Base-by-base conservation (phyloP, 1,140 invertebrate genomes). In the Drosophila pachea region DNA sequence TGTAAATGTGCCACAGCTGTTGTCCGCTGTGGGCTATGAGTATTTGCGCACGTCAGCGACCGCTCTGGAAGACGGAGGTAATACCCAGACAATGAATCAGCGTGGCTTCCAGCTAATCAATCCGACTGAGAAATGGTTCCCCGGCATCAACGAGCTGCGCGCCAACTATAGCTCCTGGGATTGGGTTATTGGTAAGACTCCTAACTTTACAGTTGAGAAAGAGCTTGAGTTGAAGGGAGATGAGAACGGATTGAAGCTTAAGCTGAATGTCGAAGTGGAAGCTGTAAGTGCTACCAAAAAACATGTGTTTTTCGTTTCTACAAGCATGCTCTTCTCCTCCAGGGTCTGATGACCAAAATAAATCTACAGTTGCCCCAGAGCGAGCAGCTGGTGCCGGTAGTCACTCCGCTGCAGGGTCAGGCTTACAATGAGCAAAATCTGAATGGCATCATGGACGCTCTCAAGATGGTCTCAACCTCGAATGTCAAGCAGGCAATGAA, bases 121-220 rank as follows among this genome's bases (percentile, higher is more conserved):
- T 90, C 96, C 96, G 8, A 95, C 93, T 0, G 94, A 97, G 74
- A 92, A 94, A 53, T 95, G 94, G 93, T 98, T 96, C 88, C 95
- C 95, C 88, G 96, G 95, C 76, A 91, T 97, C 8, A 89, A 87
- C 2, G 91, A 92, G 47, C 91, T 95, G 61, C 91, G 91, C 43
- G 88, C 92, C 43, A 92, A 94, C 64, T 92, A 97, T 29, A 86
- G 90, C 65, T 94, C 93, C 11, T 98, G 97, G 96, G 92, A 96
- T 50, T 98, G 96, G 97, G 92, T 93, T 54, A 97, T 92, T 89
- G 97, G 95, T n/a, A 94, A 93, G 86, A 96, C 96, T 1, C 97
- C 97, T 0, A 93, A 93, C 76, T 98, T 98, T 89, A 93, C 92
- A 0, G 92, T 96, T 5, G 76, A 89, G 47, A 89, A 89, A 35